Evolutionary conservation across 92 coral and sea anemone species (phyloP).

Genomic region (Micromussa lordhowensis): DNA sequence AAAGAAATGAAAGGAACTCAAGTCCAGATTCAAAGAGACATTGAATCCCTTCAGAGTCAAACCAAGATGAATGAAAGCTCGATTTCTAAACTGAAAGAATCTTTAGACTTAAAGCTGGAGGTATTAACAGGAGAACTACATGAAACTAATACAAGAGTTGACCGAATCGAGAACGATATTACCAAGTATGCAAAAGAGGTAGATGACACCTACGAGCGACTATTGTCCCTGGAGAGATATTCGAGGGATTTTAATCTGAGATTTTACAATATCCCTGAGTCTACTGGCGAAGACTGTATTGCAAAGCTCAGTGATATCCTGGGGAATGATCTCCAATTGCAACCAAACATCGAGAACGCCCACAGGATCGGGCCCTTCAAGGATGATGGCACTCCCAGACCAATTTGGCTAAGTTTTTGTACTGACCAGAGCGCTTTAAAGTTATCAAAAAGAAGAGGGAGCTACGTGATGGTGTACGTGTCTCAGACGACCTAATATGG

Average conservation of each 20-base stretch:
- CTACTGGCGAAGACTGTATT: constrained; percentile 30
- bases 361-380: constrained; percentile 33
- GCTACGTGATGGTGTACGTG: constrained; percentile 27
- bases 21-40: constrained; percentile 54
- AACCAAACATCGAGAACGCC: not conserved
- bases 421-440: constrained; percentile 40
- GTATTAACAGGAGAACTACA: constrained; percentile 48
- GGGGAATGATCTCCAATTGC: constrained; percentile 19
- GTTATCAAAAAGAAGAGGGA: constrained; percentile 13
- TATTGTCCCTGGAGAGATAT: constrained; percentile 42
- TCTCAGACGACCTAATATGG: not conserved
- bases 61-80: constrained; percentile 39
- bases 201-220: constrained; percentile 29
- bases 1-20: constrained; percentile 49
- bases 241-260: constrained; percentile 42
- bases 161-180: constrained; percentile 28
- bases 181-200: constrained; percentile 25
- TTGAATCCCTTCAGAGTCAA: constrained; percentile 51
- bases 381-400: constrained; percentile 52
- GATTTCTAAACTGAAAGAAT: constrained; percentile 46
- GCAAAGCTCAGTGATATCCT: constrained; percentile 33
- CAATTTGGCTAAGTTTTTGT: constrained; percentile 45
- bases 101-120: constrained; percentile 46
- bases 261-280: constrained; percentile 46
- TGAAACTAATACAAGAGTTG: constrained; percentile 28